Evolutionary conservation across 2,888 invertebrate species (phyloP), one percentile per base, ranked within the genome.

Genomic region (Tetranychus truncatus): DNA sequence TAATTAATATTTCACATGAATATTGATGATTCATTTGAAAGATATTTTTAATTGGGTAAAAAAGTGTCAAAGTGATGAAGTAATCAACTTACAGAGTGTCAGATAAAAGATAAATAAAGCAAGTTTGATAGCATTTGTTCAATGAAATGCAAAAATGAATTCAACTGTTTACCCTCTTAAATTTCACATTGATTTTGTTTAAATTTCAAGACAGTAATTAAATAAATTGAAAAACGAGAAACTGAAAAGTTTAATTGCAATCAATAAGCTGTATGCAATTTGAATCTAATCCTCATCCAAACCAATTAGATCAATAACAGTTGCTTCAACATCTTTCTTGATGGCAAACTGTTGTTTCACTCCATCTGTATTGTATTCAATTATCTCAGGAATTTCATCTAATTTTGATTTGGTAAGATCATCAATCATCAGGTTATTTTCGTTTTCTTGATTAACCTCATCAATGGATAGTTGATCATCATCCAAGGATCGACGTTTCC

Each of bases 401-500:
- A 1, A 15, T 15, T 9, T 55, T 55, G 55, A 55, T 55, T 55
- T 15, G 15, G 55, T 55, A 15, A 5, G 3, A 55, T 55, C 15
- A 15, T 15, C 15, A 15, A 55, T 15, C 15, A 15, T 9, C 15
- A 55, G 15, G 15, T 55, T 15, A 55, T 55, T 55, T 55, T 9
- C 9, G 15, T 9, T 15, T 2, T 15, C 9, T 55, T 9, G 15
- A 55, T 15, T 15, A 55, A 55, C 15, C 6, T 55, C 11, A 55
- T 55, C 55, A 15, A 55, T 15, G 1, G 9, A 8, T 55, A 15
- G 55, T 55, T 55, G 11, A 7, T 55, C 55, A 55, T 69, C 69
- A 24, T 75, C 71, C 20, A 24, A 24, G 21, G 44, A 55, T 44
- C 76, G 74, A 18, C 71, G 67, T 73, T 71, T 76, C 6, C 77